phyloP scores from a whole-genome alignment of 2,888 invertebrate species.

The Ceriagrion tenellum region DNA sequence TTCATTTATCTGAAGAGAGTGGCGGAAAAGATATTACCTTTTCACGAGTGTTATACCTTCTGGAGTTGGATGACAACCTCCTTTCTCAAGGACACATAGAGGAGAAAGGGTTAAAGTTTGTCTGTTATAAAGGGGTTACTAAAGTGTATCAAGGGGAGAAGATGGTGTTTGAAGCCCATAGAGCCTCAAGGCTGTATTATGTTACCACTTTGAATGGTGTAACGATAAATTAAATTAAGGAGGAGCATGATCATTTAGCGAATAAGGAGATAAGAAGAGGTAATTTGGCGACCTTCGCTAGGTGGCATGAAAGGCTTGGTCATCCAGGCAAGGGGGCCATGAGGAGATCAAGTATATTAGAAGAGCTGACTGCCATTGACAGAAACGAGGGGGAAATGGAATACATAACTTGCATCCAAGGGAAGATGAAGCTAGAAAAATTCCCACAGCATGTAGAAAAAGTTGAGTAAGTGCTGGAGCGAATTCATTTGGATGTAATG shows the following conservation, averaged over 20 bases:
- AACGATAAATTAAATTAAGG: conserved; percentile 53
- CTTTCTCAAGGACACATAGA: no score
- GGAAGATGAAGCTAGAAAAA: conserved; percentile 51
- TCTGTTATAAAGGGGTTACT: background rate
- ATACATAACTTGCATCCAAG: background rate
- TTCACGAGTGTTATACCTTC: background rate
- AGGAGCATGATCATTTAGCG: conserved; percentile 26
- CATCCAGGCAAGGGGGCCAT: background rate
- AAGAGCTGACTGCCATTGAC: background rate
- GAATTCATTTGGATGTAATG: conserved; percentile 21
- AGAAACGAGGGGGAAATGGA: background rate
- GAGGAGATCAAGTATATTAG: background rate
- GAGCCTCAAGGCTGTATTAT: background rate
- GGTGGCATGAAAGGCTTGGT: no score
- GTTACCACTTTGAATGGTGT: conserved; percentile 16
- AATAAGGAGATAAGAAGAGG: background rate
- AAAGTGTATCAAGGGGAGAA: background rate
- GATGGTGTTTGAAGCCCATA: background rate
- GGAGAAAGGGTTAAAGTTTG: background rate
- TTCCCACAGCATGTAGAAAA: conserved; percentile 50
- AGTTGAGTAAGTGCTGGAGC: conserved; percentile 41
- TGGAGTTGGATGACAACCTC: no score
- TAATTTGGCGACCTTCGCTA: background rate
- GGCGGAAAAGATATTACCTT: background rate
- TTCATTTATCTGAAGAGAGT: background rate